Base-by-base conservation (phyloP, 2,888 invertebrate species). In the Lepidocyrtoides sp. region DNA sequence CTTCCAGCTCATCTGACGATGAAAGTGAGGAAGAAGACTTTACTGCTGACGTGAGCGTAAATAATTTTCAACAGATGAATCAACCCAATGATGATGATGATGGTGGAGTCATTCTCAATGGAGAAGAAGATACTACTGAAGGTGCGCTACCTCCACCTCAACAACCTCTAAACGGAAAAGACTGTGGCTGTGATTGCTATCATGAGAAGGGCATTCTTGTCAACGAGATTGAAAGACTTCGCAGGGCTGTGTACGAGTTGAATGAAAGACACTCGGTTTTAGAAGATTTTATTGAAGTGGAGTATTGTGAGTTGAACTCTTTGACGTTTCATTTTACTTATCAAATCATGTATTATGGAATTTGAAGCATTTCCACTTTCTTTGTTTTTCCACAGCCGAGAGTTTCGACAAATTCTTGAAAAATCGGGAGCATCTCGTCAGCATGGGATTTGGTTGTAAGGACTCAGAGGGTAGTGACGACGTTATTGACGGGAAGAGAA, bases 241-340 rank as follows among this genome's bases (percentile, higher is more conserved):
- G 84, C 0, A 60, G 48, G 5, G 89, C 84, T 17, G 29, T 89
- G n/a, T 75, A 77, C 36, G 89, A 84, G 12, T 23, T 89, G 5
- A 60, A 20, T 20, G 84, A 89, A 12, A 23, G 89, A 5, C 83
- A 90, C 12, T 48, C 85, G 0, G 54, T 90, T 0, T 2, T 85
- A 5, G 90, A 90, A 23, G 90, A 90, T 17, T 90, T 85, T 69
- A 51, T 90, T 44, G 85, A 90, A 32, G 90, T 90, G 4, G 90
- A 90, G 44, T 85, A 54, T 32, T 63, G 90, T 90, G 36, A 84
- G 85, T 20, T 26, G 5, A 72, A 41, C 26, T 77, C 12, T 75
- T 41, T 57, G 57, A 29, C 10, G 23, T 17, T 36, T 1, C 23
- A 36, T 60, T 26, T 66, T 4, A 20, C n/a, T 8, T 66, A 79